These are phyloP conservation scores for Drosophila austrosaltans DNA, from an alignment of 2,888 invertebrate species.

Conservation along the genomic window DNA sequence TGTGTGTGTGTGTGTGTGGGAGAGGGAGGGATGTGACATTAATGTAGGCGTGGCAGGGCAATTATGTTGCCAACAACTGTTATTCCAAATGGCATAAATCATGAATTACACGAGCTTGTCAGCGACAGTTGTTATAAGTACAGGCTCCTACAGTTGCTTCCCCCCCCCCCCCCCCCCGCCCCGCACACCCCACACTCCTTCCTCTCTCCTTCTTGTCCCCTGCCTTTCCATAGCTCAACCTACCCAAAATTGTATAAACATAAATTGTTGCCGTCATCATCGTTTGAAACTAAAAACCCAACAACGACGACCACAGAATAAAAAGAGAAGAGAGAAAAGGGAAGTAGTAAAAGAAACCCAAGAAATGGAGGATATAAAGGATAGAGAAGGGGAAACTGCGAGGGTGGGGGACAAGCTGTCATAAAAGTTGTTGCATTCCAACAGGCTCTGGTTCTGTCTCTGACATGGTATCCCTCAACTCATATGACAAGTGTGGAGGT, in stretches of 20 bases:
- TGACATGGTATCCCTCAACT: conserved; percentile 36
- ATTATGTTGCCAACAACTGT: conserved; percentile 45
- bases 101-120: conserved; percentile 65
- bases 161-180: not conserved
- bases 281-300: conserved; percentile 55
- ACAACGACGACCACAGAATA: conserved; percentile 34
- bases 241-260: conserved; percentile 47
- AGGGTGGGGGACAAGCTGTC: conserved; percentile 36
- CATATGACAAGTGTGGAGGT: conserved; percentile 6
- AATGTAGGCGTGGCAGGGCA: conserved; percentile 30
- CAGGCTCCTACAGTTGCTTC: not conserved
- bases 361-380: too few species aligned
- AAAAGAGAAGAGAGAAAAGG: not conserved
- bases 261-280: conserved; percentile 42
- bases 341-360: too few species aligned
- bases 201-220: not conserved
- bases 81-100: conserved; percentile 59
- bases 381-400: too few species aligned
- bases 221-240: conserved; percentile 35
- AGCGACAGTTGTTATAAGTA: conserved; percentile 47
- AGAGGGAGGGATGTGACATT: not conserved
- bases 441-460: conserved; percentile 17
- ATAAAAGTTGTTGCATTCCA: conserved; percentile 55
- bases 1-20: conserved; percentile 11
- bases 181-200: too few species aligned